Evolutionary conservation across 2,113 vertebrate genomes (phyloP).

Genomic region (Montifringilla adamsi): DNA sequence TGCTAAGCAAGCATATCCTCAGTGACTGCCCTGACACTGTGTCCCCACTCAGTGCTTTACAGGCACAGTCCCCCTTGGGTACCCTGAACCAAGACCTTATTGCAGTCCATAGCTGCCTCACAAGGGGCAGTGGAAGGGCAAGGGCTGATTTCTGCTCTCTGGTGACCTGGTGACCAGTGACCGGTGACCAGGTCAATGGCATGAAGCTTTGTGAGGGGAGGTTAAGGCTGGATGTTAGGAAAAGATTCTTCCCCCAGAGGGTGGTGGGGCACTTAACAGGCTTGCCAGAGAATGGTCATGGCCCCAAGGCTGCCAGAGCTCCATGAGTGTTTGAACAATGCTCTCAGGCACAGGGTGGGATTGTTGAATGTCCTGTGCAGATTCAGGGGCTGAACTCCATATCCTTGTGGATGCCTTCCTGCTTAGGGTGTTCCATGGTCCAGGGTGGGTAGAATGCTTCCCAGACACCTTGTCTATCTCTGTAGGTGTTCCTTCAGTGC

Average conservation of each 20-base stretch:
- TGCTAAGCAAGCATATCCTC: neutral
- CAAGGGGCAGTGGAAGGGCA: neutral
- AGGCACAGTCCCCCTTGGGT: accelerated
- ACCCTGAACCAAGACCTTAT: accelerated
- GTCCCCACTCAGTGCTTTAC: accelerated
- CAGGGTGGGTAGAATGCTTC: neutral
- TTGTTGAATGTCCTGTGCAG: neutral
- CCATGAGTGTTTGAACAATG: neutral
- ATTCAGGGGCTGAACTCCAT: neutral
- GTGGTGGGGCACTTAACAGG: neutral
- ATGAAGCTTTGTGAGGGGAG: neutral
- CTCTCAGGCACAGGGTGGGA: neutral
- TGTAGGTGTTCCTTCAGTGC: neutral
- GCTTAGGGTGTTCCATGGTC: neutral
- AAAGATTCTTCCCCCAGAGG: neutral
- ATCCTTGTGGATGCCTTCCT: neutral
- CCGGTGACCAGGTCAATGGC: neutral
- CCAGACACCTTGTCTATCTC: accelerated
- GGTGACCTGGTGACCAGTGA: neutral
- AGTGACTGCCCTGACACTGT: accelerated
- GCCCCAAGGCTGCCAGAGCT: neutral
- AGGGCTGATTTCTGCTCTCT: neutral
- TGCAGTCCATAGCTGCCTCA: neutral
- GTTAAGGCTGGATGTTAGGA: neutral
- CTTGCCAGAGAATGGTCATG: neutral